Evolutionary conservation across 1,140 invertebrate species (phyloP).

Genomic region (Drosophila persimilis): DNA sequence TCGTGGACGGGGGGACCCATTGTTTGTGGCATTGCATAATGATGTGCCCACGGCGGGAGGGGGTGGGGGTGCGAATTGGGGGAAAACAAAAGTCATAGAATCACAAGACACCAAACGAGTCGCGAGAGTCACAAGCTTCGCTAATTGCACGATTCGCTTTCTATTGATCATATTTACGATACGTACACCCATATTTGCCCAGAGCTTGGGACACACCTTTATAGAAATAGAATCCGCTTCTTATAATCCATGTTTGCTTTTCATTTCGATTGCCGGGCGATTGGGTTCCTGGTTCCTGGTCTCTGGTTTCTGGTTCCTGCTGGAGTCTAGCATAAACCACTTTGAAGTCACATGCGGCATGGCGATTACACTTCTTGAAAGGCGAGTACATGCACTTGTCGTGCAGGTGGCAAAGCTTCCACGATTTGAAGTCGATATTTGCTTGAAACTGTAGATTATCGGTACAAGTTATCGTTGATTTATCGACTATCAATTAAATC

Average conservation of each 20-base stretch:
- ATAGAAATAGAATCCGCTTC: neutral
- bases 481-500: too few relatives aligned
- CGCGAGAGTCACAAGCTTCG: constrained; percentile 12
- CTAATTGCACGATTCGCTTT: constrained; percentile 9
- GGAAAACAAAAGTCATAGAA: neutral
- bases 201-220: constrained; percentile 24
- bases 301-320: too few relatives aligned
- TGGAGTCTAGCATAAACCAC: too few relatives aligned
- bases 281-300: neutral
- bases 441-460: too few relatives aligned
- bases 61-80: neutral
- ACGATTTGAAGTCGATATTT: too few relatives aligned
- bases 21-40: constrained; percentile 23
- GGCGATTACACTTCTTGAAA: too few relatives aligned
- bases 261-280: neutral
- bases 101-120: constrained; percentile 1
- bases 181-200: constrained; percentile 18
- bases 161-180: neutral
- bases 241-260: constrained; percentile 6
- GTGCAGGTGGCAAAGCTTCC: too few relatives aligned
- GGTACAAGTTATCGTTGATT: too few relatives aligned
- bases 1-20: neutral
- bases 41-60: too few relatives aligned
- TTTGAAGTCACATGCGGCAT: too few relatives aligned
- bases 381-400: too few relatives aligned